A percentile compares a stretch with the other conserved stretches of the same genome.
Conservation (phyloP, 2,797 vertebrate genomes). For the Lithobates sylvaticus region DNA sequence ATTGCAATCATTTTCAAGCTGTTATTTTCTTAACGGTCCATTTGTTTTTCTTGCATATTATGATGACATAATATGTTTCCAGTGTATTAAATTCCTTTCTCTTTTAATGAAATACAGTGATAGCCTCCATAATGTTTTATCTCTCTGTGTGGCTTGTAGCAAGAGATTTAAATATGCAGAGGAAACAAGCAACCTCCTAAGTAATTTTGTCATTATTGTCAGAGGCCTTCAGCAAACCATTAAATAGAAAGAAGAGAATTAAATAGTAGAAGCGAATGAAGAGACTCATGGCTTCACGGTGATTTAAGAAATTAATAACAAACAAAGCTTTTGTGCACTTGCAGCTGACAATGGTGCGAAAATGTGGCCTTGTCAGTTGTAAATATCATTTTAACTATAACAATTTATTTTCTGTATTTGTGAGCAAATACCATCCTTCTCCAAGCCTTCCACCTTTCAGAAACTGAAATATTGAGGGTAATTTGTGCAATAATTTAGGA, state of each 20-base stretch:
- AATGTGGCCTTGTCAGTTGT: neutral
- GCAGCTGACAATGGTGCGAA: neutral
- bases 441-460: neutral
- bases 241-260: slow-evolving; percentile 31
- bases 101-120: slow-evolving; percentile 21
- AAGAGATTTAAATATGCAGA: slow-evolving; percentile 19
- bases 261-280: slow-evolving; percentile 21
- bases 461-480: neutral
- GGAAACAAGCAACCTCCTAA: slow-evolving; percentile 12
- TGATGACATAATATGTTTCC: slow-evolving; percentile 14
- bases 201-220: slow-evolving; percentile 45
- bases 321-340: neutral
- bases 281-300: slow-evolving; percentile 10
- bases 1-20: slow-evolving; percentile 12
- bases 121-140: slow-evolving; percentile 3
- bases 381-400: neutral
- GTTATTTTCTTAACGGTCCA: slow-evolving; percentile 16
- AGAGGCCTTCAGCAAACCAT: slow-evolving; percentile 28
- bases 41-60: slow-evolving; percentile 17
- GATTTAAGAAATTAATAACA: slow-evolving; percentile 20
- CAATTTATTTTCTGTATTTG: neutral
- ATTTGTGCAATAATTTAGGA: no score
- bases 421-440: neutral
- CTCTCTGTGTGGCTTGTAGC: slow-evolving; percentile 26
- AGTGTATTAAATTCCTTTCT: slow-evolving; percentile 25